These are phyloP conservation scores for Theristus sp. DNA, from an alignment of 2,888 invertebrate species.

Conservation along the genomic window DNA sequence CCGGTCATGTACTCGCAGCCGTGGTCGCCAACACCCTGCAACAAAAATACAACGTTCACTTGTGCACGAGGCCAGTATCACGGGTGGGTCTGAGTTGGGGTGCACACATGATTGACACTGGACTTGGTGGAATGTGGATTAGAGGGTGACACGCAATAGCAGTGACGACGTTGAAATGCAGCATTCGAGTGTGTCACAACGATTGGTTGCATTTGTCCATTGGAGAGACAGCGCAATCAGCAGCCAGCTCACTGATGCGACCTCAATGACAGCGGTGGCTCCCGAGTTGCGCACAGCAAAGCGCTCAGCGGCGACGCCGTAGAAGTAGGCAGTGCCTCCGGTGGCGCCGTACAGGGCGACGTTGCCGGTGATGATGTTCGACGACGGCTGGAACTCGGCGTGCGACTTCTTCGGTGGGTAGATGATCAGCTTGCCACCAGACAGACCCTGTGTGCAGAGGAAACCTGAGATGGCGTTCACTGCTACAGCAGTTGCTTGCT, in stretches of 20 bases:
- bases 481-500: no score
- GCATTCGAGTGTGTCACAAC: no score
- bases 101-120: no score
- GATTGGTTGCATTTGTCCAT: no score
- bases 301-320: conserved; percentile 89
- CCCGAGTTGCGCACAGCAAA: conserved; percentile 97
- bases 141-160: no score
- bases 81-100: no score
- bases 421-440: conserved; percentile 79
- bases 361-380: conserved; percentile 92
- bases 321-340: conserved; percentile 49
- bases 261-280: conserved; percentile 77
- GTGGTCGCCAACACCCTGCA: conserved; percentile 81
- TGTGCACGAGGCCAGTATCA: no score
- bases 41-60: conserved; percentile 2
- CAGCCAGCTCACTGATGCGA: no score
- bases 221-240: no score
- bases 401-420: conserved; percentile 67
- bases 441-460: conserved; percentile 61
- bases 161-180: no score
- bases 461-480: conserved; percentile 7
- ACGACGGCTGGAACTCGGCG: conserved; percentile 57
- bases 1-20: conserved; percentile 99
- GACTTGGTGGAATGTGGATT: no score
- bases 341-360: conserved; percentile 96